These are phyloP conservation scores for Sardinella longiceps DNA, from an alignment of 2,797 vertebrate species.

Conservation along the genomic window DNA sequence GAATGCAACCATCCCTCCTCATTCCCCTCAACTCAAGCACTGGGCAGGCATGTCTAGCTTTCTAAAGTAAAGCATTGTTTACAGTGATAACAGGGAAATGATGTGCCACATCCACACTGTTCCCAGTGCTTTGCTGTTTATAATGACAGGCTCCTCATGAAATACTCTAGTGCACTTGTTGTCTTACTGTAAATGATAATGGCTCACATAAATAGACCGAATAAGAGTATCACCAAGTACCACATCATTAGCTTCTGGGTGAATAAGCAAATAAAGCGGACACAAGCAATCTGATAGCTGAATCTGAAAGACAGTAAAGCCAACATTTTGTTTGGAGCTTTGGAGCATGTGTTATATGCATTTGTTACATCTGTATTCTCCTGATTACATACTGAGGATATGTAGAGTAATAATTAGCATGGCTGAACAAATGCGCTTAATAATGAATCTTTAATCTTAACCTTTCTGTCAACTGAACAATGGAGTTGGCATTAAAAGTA, in stretches of 20 bases:
- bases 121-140: not conserved
- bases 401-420: not conserved
- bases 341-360: not conserved
- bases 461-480: not conserved
- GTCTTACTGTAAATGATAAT: not conserved
- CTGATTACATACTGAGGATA: not conserved
- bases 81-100: not conserved
- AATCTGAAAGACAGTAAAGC: not conserved
- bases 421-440: not conserved
- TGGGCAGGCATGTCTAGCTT: too few species aligned
- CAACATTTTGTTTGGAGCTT: not conserved
- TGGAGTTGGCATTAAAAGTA: constrained; percentile 43
- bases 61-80: too few species aligned
- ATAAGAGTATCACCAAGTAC: not conserved
- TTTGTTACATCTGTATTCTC: not conserved
- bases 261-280: too few species aligned
- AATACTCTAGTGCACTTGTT: not conserved
- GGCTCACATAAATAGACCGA: not conserved
- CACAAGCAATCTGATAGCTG: too few species aligned
- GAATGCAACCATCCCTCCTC: too few species aligned
- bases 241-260: not conserved
- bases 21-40: too few species aligned
- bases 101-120: not conserved
- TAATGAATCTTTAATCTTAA: not conserved
- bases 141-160: not conserved